Evolutionary conservation across 1,140 invertebrate species (phyloP), one percentile per base, ranked within the genome.

Genomic region (Protaetia brevitarsis): DNA sequence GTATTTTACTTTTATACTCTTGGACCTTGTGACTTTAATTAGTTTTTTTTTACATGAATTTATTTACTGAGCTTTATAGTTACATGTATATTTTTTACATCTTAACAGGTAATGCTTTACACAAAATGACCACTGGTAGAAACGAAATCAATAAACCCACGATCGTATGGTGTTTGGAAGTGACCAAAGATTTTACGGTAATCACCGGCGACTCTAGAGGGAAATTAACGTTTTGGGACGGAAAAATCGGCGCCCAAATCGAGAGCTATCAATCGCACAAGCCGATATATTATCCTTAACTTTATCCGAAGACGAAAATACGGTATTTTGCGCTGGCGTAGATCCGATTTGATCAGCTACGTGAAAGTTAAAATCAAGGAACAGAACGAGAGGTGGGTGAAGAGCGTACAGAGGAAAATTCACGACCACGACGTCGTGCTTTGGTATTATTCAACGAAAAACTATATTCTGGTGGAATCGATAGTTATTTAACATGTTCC

Each of bases 121-220:
- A 93, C 72, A 87, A 89, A 66, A 89, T 97, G 80, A 87, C 85
- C 1, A 85, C 92, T 3, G 86, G 87, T 2, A 79, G 88, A 68
- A 75, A 81, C 27, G 79, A 84, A 66, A 74, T 77, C 1, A 85
- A 85, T 16, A 86, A 88, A 74, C 85, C 89, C 64, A 93, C 91
- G 0, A 90, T 95, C 65, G 88, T 97, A 0, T 97, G 94, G 92
- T 91, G 89, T 74, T 74, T 97, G 7, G 85, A 86, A 8, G 84
- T 96, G 0, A 84, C 90, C 0, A 83, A 86, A 59, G 90, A 96
- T 74, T 90, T 94, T 71, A 88, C 88, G 16, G 87, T 97, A 36
- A 85, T 96, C 7, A 92, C 90, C 67, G 95, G 94, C 0, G 95
- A 97, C 77, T 96, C 94, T 2, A 82, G 88, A 30, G 95, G 95